Evolutionary conservation across 2,797 vertebrate genomes (phyloP).

Genomic region (Myripristis jacobus): DNA sequence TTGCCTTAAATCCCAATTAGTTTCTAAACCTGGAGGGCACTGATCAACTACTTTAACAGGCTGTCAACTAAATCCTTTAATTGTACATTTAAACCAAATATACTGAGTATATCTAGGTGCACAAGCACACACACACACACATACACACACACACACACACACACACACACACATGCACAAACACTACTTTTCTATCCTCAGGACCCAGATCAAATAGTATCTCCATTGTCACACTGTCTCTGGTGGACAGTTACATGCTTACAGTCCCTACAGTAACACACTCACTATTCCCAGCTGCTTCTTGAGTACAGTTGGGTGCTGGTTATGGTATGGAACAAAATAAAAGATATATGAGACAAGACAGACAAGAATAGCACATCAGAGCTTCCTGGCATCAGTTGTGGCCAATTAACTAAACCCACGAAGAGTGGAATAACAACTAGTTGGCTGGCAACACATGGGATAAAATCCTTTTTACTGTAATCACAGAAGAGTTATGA

Average conservation of each 20-base stretch:
- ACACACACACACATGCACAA: slow-evolving; percentile 4
- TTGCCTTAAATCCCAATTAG: too few relatives aligned
- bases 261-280: slow-evolving; percentile 19
- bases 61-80: too few relatives aligned
- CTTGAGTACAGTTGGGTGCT: slow-evolving; percentile 16
- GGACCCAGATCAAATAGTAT: neutral
- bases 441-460: neutral
- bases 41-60: too few relatives aligned
- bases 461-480: slow-evolving; percentile 23
- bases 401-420: slow-evolving; percentile 31
- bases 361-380: slow-evolving; percentile 28
- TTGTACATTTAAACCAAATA: too few relatives aligned
- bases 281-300: slow-evolving; percentile 28
- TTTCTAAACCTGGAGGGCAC: too few relatives aligned
- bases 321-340: slow-evolving; percentile 11
- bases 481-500: too few relatives aligned
- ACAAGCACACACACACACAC: too few relatives aligned
- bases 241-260: slow-evolving; percentile 23
- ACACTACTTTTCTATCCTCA: neutral
- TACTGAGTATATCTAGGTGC: too few relatives aligned
- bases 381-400: slow-evolving; percentile 25
- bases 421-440: too few relatives aligned
- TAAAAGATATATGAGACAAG: slow-evolving; percentile 22
- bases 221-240: slow-evolving; percentile 6
- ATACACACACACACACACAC: slow-evolving; percentile 10